These are phyloP conservation scores for Vanessa cardui DNA, from an alignment of 2,888 invertebrate species.

Conservation along the genomic window DNA sequence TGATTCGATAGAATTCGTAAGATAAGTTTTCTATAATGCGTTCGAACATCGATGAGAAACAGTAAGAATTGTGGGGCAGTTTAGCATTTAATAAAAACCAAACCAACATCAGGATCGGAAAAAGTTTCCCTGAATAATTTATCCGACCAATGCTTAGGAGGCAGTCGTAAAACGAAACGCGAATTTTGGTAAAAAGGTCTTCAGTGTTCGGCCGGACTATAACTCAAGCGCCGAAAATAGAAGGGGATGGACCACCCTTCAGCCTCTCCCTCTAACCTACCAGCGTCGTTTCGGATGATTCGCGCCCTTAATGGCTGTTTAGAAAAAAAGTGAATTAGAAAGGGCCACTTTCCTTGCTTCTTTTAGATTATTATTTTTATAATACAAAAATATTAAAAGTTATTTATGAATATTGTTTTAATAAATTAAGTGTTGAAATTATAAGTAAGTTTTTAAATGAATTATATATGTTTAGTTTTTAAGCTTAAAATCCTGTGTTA, in stretches of 20 bases:
- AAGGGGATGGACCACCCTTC: slow-evolving; percentile 60
- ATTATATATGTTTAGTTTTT: no score
- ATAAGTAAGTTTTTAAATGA: no score
- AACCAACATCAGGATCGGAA: slow-evolving; percentile 51
- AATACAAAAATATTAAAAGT: no score
- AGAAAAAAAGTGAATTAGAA: slow-evolving; percentile 60
- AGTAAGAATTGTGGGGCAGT: neutral
- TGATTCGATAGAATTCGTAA: no score
- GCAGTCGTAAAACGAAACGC: slow-evolving; percentile 75
- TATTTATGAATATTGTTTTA: no score
- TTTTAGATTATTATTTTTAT: neutral
- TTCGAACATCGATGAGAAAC: neutral
- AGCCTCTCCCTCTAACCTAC: slow-evolving; percentile 47
- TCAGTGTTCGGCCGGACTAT: slow-evolving; percentile 78
- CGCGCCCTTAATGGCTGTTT: slow-evolving; percentile 67
- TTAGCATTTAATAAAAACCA: slow-evolving; percentile 24
- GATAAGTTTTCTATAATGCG: neutral
- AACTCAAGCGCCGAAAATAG: slow-evolving; percentile 80
- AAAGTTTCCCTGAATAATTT: slow-evolving; percentile 73
- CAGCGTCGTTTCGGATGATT: slow-evolving; percentile 69
- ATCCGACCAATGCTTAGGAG: slow-evolving; percentile 71
- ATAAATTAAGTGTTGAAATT: no score
- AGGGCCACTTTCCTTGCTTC: slow-evolving; percentile 3
- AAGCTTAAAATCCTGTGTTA: no score
- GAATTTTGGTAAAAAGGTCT: slow-evolving; percentile 79